Percentiles rank a stretch among this genome's conserved stretches.
Evolutionary conservation across 2,888 invertebrate genomes (phyloP).

Genomic region (Syrphus vitripennis): DNA sequence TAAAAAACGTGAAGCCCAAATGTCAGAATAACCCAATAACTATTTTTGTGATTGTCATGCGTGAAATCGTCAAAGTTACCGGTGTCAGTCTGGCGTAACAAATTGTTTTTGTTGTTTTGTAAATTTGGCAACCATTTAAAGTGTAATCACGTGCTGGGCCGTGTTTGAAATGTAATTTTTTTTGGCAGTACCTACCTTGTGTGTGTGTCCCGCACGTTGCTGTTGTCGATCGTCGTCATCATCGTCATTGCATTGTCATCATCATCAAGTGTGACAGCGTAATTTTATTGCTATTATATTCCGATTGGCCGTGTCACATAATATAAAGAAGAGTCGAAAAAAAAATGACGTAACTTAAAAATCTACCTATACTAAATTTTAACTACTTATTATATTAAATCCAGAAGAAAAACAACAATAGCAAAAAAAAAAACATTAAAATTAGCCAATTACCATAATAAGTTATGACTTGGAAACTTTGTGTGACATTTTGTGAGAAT

Average conservation of each 20-base stretch:
- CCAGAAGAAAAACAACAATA: neutral
- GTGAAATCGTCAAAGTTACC: slow-evolving; percentile 55
- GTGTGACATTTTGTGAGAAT: slow-evolving; percentile 44
- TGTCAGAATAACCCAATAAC: slow-evolving; percentile 12
- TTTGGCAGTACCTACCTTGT: neutral
- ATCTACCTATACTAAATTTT: neutral
- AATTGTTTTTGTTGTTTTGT: neutral
- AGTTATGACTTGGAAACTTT: slow-evolving; percentile 47
- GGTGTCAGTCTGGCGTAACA: slow-evolving; percentile 25
- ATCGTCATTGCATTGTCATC: neutral
- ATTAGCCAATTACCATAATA: slow-evolving; percentile 46
- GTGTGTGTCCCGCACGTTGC: neutral
- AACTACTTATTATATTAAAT: no score
- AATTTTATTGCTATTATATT: slow-evolving; percentile 25
- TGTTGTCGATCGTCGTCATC: neutral
- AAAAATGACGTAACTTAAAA: neutral
- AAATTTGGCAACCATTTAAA: slow-evolving; percentile 46
- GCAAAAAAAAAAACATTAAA: neutral
- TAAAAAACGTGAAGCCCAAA: neutral
- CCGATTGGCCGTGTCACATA: slow-evolving; percentile 32
- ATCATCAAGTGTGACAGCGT: slow-evolving; percentile 14
- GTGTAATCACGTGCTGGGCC: slow-evolving; percentile 62
- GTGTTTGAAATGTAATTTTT: slow-evolving; percentile 52
- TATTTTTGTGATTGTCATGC: slow-evolving; percentile 46
- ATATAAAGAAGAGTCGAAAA: neutral